Conservation (phyloP, 2,888 invertebrate species). For the Temnothorax unifasciatus region DNA sequence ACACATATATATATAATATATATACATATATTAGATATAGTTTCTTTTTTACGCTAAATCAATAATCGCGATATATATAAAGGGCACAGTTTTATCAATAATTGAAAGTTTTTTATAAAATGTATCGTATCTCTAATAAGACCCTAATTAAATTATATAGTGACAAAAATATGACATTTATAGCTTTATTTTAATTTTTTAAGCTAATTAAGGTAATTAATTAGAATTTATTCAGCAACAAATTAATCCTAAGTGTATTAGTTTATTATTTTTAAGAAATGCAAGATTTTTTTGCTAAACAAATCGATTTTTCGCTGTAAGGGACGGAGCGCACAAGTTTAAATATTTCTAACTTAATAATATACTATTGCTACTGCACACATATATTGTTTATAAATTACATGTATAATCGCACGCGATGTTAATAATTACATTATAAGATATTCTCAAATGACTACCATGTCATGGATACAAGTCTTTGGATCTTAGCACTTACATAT, state of each 20-base stretch:
- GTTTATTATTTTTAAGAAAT: constrained; percentile 17
- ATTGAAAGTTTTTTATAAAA: constrained; percentile 22
- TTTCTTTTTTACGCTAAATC: constrained; percentile 20
- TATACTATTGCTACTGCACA: constrained; percentile 57
- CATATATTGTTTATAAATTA: constrained; percentile 64
- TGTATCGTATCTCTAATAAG: neutral
- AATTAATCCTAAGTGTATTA: neutral
- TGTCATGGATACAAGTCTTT: constrained; percentile 63
- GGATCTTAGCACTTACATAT: constrained; percentile 67
- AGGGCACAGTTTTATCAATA: constrained; percentile 4
- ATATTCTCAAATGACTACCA: constrained; percentile 41
- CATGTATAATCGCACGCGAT: constrained; percentile 51
- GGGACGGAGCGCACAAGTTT: constrained; percentile 29
- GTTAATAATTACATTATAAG: constrained; percentile 55
- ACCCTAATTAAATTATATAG: neutral
- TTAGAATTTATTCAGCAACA: neutral
- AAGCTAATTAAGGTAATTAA: constrained; percentile 5
- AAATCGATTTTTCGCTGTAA: constrained; percentile 2
- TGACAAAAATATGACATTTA: neutral
- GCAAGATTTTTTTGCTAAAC: neutral
- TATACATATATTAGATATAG: neutral
- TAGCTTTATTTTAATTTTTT: neutral
- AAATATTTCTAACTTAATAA: constrained; percentile 54
- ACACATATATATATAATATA: neutral
- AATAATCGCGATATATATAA: constrained; percentile 18